Evolutionary conservation across 2,888 invertebrate genomes (phyloP).

Genomic region (Catocala sponsa): DNA sequence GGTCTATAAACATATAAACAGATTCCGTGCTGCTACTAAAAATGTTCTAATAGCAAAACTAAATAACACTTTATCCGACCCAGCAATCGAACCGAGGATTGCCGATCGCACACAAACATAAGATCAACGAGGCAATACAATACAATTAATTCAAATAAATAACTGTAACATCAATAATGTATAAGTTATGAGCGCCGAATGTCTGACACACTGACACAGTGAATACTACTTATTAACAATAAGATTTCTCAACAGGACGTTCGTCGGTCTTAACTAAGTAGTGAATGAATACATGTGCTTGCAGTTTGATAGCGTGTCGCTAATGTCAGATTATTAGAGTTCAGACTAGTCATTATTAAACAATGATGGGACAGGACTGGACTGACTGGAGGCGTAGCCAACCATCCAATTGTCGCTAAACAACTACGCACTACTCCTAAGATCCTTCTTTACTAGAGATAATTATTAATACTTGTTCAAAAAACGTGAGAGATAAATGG

Average conservation of each 20-base stretch:
- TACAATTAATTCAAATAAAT: neutral
- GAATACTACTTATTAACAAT: conserved; percentile 10
- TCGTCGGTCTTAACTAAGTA: conserved; percentile 4
- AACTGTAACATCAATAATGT: conserved; percentile 2
- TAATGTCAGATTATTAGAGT: conserved; percentile 49
- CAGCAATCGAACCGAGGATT: too few species aligned
- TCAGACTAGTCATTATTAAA: conserved; percentile 48
- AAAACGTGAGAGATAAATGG: conserved; percentile 40
- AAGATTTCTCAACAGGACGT: conserved; percentile 32
- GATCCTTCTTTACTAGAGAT: conserved; percentile 14
- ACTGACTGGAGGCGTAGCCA: conserved; percentile 50
- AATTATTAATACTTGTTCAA: conserved; percentile 14
- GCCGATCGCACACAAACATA: too few species aligned
- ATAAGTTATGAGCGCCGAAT: conserved; percentile 2
- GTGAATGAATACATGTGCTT: conserved; percentile 2
- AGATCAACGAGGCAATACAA: too few species aligned
- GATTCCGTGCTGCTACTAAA: too few species aligned
- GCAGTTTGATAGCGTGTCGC: conserved; percentile 43
- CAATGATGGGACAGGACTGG: conserved; percentile 49
- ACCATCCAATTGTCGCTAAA: conserved; percentile 47
- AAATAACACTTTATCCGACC: too few species aligned
- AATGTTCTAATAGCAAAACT: too few species aligned
- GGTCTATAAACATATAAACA: too few species aligned
- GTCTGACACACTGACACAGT: conserved; percentile 32
- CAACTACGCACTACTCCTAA: conserved; percentile 25